Percentiles rank a stretch among this genome's conserved stretches.
These are phyloP conservation scores for Lymantria monacha DNA, from an alignment of 2,888 invertebrate species.

Conservation along the genomic window DNA sequence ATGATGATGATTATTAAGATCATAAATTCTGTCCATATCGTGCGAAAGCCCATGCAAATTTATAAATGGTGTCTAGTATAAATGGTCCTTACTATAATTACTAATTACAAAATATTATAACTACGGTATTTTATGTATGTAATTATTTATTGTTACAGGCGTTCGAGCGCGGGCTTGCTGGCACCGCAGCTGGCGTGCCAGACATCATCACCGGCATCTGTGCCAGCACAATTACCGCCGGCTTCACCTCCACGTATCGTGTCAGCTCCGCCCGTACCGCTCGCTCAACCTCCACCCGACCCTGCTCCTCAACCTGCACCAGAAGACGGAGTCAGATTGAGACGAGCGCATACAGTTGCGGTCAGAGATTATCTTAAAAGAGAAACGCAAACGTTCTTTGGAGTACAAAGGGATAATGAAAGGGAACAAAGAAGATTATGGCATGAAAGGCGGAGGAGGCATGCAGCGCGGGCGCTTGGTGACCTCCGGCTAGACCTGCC, in stretches of 20 bases:
- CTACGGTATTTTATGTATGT: neutral
- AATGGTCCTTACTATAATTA: too few relatives aligned
- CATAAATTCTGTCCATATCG: too few relatives aligned
- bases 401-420: constrained; percentile 90
- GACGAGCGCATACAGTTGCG: constrained; percentile 67
- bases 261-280: constrained; percentile 56
- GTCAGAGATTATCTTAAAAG: constrained; percentile 86
- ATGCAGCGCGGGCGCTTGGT: constrained; percentile 87
- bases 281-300: constrained; percentile 52
- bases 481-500: constrained; percentile 82
- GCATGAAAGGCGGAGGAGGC: constrained; percentile 89
- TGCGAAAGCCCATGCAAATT: too few relatives aligned
- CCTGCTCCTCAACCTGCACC: constrained; percentile 65
- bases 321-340: constrained; percentile 73
- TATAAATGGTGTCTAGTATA: too few relatives aligned
- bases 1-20: too few relatives aligned
- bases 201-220: constrained; percentile 58
- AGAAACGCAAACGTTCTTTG: constrained; percentile 93
- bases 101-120: neutral
- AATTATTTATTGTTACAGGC: constrained; percentile 60
- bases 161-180: constrained; percentile 71
- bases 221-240: constrained; percentile 55
- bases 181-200: constrained; percentile 72
- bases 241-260: constrained; percentile 72
- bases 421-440: constrained; percentile 88